Conservation (phyloP, 2,113 vertebrate genomes). For the Mus musculus region GRCm39 chr4:136161001-136161500, state of each 20-base stretch:
- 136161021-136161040: background rate
- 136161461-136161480: background rate
- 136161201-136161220: background rate
- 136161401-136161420: background rate
- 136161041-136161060: background rate
- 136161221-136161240: no score
- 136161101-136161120: background rate
- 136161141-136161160: background rate
- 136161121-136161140: background rate
- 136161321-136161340: background rate
- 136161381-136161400: no score
- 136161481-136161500: background rate
- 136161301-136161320: background rate
- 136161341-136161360: background rate
- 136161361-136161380: background rate
- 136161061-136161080: background rate
- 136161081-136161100: background rate
- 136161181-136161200: background rate
- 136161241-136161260: background rate
- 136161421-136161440: no score
- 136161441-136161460: background rate
- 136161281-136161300: background rate
- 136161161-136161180: background rate
- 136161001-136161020: background rate
- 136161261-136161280: background rate